These are phyloP conservation scores for Oriolus oriolus DNA, from an alignment of 2,113 vertebrate species.

Conservation along the genomic window DNA sequence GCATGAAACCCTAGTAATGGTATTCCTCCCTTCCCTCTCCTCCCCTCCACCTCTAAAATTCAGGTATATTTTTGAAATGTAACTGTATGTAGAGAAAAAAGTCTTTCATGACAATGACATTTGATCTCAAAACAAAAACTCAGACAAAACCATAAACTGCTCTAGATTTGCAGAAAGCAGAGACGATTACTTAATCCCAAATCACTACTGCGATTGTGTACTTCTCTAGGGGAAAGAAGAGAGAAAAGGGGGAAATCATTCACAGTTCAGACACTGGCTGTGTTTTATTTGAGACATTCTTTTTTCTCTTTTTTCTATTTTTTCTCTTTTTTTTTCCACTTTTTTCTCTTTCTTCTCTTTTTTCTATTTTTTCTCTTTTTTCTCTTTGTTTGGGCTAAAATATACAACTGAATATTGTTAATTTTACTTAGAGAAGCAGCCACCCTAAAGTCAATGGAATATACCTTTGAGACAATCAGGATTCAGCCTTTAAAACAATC, in stretches of 20 bases:
- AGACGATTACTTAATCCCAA: background rate
- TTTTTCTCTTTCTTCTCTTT: background rate
- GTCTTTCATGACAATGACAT: background rate
- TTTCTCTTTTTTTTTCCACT: background rate
- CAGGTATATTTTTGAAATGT: slow-evolving; percentile 28
- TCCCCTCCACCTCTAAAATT: background rate
- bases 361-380: background rate
- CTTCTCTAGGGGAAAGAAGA: background rate
- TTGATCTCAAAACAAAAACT: background rate
- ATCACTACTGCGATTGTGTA: background rate
- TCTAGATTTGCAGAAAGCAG: slow-evolving; percentile 19
- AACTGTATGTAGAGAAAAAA: background rate
- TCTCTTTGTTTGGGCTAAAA: background rate
- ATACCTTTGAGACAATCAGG: background rate
- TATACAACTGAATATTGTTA: background rate
- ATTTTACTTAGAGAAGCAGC: background rate
- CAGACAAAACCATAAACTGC: background rate
- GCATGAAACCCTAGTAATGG: slow-evolving; percentile 26
- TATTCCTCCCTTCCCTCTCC: background rate
- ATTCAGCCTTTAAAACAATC: background rate
- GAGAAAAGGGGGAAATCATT: background rate
- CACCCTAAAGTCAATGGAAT: background rate
- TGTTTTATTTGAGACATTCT: background rate
- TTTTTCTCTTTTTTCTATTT: background rate
- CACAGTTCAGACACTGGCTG: background rate